Percentiles rank a stretch among this genome's conserved stretches.
phyloP scores from a whole-genome alignment of 2,888 invertebrate species.

The Nomada goodeniana region DNA sequence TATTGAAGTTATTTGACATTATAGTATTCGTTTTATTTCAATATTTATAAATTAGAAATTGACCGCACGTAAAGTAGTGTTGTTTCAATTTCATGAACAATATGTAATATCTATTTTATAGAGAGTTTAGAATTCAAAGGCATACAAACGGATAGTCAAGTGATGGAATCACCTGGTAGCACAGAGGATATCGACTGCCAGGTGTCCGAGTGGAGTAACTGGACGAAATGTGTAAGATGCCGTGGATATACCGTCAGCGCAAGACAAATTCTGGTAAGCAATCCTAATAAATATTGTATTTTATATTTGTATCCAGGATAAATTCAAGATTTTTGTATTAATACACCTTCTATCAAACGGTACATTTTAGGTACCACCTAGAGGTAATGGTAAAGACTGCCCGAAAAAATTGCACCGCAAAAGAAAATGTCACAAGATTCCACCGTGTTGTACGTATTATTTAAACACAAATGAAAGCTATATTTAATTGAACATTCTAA shows the following conservation, averaged over 20 bases:
- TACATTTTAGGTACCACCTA: constrained; percentile 36
- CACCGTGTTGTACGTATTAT: constrained; percentile 79
- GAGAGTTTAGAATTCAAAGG: constrained; percentile 74
- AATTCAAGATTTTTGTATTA: too few species aligned
- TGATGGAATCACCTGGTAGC: constrained; percentile 70
- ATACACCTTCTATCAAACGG: background rate
- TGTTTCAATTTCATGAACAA: background rate
- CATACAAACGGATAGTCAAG: constrained; percentile 76
- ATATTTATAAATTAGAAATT: too few species aligned
- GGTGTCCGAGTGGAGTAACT: constrained; percentile 92
- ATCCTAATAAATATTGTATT: background rate
- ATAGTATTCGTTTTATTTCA: too few species aligned
- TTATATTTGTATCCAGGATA: background rate
- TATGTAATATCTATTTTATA: constrained; percentile 30
- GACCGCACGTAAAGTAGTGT: too few species aligned
- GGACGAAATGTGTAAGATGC: constrained; percentile 93
- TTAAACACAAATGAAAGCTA: background rate
- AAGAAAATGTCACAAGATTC: constrained; percentile 79
- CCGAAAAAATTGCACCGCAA: constrained; percentile 85
- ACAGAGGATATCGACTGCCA: constrained; percentile 87
- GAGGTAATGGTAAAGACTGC: constrained; percentile 87
- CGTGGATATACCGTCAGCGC: constrained; percentile 86
- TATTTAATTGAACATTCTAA: background rate
- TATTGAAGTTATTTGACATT: too few species aligned
- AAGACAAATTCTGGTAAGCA: constrained; percentile 78